Evolutionary conservation across 2,113 vertebrate species (phyloP).

Genomic region (Poeciliopsis occidentalis): DNA sequence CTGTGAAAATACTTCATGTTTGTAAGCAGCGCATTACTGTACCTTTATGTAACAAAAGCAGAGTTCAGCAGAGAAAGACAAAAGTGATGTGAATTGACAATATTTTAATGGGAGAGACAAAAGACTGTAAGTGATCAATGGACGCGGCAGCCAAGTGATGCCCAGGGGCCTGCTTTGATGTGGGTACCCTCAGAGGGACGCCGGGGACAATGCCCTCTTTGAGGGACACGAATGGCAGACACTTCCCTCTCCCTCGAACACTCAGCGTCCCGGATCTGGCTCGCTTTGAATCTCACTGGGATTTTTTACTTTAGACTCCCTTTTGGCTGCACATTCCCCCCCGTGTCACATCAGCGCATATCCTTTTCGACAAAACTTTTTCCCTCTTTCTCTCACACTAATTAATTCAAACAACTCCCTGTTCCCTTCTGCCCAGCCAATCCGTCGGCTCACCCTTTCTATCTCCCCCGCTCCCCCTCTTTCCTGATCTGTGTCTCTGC

Average conservation of each 20-base stretch:
- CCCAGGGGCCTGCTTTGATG: constrained; percentile 85
- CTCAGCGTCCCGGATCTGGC: constrained; percentile 38
- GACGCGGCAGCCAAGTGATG: constrained; percentile 84
- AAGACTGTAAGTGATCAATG: constrained; percentile 91
- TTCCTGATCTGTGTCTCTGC: constrained; percentile 43
- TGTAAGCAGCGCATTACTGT: constrained; percentile 41
- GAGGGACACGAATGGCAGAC: constrained; percentile 78
- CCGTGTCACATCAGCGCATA: constrained; percentile 62
- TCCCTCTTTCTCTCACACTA: constrained; percentile 69
- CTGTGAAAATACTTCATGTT: constrained; percentile 35
- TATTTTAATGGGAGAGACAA: constrained; percentile 83
- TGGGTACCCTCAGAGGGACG: constrained; percentile 81
- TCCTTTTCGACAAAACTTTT: constrained; percentile 63
- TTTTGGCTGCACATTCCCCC: constrained; percentile 9
- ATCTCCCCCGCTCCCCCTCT: constrained; percentile 34
- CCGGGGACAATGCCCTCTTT: constrained; percentile 84
- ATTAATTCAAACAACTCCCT: constrained; percentile 79
- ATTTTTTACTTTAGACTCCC: constrained; percentile 17
- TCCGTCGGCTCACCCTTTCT: constrained; percentile 65
- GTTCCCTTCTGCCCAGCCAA: constrained; percentile 74
- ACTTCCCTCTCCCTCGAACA: constrained; percentile 64
- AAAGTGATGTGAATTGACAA: constrained; percentile 85
- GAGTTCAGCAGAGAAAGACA: constrained; percentile 81
- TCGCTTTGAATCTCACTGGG: constrained; percentile 19
- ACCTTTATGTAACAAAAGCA: constrained; percentile 77